phyloP scores from a whole-genome alignment of 2,888 invertebrate species.

The Brachyopa scutellaris region DNA sequence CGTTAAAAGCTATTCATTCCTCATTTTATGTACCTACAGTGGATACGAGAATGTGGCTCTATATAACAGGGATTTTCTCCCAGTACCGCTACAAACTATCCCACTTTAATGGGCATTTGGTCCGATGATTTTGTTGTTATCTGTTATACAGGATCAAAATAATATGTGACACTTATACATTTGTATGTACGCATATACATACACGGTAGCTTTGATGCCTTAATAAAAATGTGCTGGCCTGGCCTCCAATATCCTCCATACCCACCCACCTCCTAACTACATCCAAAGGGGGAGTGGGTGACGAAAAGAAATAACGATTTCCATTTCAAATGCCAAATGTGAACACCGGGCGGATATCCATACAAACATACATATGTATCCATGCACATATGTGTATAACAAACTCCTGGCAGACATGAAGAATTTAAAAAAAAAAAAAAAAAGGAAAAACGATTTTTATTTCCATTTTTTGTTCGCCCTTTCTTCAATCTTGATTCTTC shows the following conservation, averaged over 20 bases:
- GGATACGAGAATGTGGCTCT: too few species aligned
- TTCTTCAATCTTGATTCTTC: background rate
- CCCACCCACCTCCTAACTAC: too few species aligned
- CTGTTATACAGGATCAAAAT: constrained; percentile 20
- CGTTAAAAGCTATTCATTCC: constrained; percentile 24
- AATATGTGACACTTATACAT: constrained; percentile 41
- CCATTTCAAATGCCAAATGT: constrained; percentile 45
- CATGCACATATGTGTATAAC: too few species aligned
- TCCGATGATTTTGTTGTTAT: too few species aligned
- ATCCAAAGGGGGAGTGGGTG: too few species aligned
- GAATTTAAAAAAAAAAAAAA: constrained; percentile 1
- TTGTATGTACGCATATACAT: background rate
- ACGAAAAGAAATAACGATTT: constrained; percentile 20
- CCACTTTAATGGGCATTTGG: too few species aligned
- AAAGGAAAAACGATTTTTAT: constrained; percentile 36
- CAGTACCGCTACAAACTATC: too few species aligned
- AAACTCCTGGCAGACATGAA: constrained; percentile 11
- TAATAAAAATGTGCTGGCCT: too few species aligned
- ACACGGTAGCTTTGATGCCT: background rate
- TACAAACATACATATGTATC: too few species aligned
- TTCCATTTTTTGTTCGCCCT: constrained; percentile 3
- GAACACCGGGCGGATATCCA: background rate
- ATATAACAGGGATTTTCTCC: too few species aligned
- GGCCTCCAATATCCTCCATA: too few species aligned
- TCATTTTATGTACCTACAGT: too few species aligned